Evolutionary conservation across 2,113 vertebrate species (phyloP).

Genomic region (Maccullochella peelii): DNA sequence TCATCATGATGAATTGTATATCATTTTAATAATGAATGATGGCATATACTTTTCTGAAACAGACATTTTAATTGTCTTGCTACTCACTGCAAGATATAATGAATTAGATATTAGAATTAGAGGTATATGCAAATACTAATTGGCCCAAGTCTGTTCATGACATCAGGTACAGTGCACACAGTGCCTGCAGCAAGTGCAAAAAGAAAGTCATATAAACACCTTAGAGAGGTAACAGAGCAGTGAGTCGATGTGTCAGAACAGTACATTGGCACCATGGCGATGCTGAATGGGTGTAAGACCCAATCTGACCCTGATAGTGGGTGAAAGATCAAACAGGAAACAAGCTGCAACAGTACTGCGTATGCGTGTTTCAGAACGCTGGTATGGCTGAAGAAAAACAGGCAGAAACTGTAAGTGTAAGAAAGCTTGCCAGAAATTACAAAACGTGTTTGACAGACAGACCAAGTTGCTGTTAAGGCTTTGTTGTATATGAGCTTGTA

Average conservation of each 20-base stretch:
- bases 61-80: not conserved
- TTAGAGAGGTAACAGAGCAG: constrained; percentile 49
- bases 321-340: constrained; percentile 38
- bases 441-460: constrained; percentile 39
- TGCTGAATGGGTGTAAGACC: constrained; percentile 6
- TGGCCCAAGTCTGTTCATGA: constrained; percentile 38
- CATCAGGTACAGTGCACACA: constrained; percentile 23
- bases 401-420: constrained; percentile 29
- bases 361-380: constrained; percentile 44
- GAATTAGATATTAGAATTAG: not conserved
- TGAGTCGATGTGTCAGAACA: constrained; percentile 26
- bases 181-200: constrained; percentile 16
- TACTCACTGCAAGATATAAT: not conserved
- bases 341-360: constrained; percentile 25
- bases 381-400: constrained; percentile 54
- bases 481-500: constrained; percentile 51
- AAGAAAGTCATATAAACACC: constrained; percentile 19
- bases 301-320: constrained; percentile 29
- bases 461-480: constrained; percentile 68
- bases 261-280: constrained; percentile 48
- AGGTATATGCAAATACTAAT: constrained; percentile 36
- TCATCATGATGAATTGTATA: not conserved
- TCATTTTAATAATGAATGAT: constrained; percentile 4
- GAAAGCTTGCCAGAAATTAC: constrained; percentile 31
- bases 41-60: not conserved